Conservation (phyloP, 2,888 invertebrate genomes). For the Morpho achilles region DNA sequence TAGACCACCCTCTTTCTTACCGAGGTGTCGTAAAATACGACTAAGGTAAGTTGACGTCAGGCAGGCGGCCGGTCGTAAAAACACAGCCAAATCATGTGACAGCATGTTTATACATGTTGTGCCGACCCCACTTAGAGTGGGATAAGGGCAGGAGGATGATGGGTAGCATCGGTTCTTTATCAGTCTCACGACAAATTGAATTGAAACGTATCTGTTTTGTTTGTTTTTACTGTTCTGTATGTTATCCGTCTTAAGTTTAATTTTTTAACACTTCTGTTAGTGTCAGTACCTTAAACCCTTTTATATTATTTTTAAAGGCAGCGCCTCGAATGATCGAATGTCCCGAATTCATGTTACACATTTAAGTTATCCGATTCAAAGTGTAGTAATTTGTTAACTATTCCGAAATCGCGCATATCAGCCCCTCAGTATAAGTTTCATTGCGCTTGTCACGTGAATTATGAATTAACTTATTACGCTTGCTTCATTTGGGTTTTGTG, state of each 20-base stretch:
- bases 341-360: slow-evolving; percentile 58
- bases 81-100: too few relatives aligned
- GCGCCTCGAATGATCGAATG: slow-evolving; percentile 68
- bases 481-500: slow-evolving; percentile 2
- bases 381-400: slow-evolving; percentile 70
- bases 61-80: too few relatives aligned
- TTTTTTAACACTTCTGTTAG: slow-evolving; percentile 33
- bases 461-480: slow-evolving; percentile 31
- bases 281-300: slow-evolving; percentile 57
- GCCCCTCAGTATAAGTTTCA: slow-evolving; percentile 18
- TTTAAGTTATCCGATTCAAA: slow-evolving; percentile 62
- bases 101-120: too few relatives aligned
- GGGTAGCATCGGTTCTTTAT: too few relatives aligned
- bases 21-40: too few relatives aligned
- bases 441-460: slow-evolving; percentile 31
- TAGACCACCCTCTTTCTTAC: too few relatives aligned
- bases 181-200: too few relatives aligned
- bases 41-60: too few relatives aligned
- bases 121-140: too few relatives aligned
- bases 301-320: slow-evolving; percentile 65
- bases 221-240: too few relatives aligned
- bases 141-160: too few relatives aligned
- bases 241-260: neutral
- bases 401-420: slow-evolving; percentile 31
- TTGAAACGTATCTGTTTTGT: too few relatives aligned